A percentile compares a stretch with the other conserved stretches of the same genome.
Conservation (phyloP, 2,888 invertebrate genomes). For the Prosapia bicincta region DNA sequence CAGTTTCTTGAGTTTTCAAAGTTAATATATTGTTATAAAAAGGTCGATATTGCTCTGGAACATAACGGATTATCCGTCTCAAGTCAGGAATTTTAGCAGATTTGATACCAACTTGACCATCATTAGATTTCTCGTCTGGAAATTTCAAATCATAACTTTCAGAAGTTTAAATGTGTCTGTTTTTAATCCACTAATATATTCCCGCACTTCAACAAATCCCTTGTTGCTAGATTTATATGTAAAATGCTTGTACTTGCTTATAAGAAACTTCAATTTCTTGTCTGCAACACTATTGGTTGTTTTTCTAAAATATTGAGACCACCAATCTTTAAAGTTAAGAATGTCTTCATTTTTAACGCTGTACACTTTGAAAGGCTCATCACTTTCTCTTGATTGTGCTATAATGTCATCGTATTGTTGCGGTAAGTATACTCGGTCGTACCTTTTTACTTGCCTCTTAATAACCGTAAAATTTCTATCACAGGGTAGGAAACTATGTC, state of each 20-base stretch:
- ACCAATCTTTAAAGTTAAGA: background rate
- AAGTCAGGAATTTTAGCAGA: background rate
- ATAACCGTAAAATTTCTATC: slow-evolving; percentile 12
- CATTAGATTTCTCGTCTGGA: background rate
- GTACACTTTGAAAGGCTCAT: slow-evolving; percentile 13
- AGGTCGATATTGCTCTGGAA: background rate
- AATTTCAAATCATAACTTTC: background rate
- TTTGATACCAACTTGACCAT: too few relatives aligned
- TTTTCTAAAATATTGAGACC: background rate
- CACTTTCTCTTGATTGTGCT: slow-evolving; percentile 18
- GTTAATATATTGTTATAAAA: background rate
- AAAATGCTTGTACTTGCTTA: too few relatives aligned
- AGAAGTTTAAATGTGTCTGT: background rate
- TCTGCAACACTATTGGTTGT: too few relatives aligned
- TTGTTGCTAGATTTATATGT: too few relatives aligned
- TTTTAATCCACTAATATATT: background rate
- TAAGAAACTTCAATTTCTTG: too few relatives aligned
- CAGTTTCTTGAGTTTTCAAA: background rate
- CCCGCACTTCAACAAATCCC: background rate
- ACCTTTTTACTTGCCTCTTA: background rate
- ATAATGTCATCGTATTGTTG: slow-evolving; percentile 13
- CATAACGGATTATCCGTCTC: background rate
- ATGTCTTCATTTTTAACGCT: background rate
- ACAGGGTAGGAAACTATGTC: slow-evolving; percentile 20
- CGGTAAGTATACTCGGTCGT: slow-evolving; percentile 17